Conservation (phyloP, 2,888 invertebrate genomes). For the Morinoia aosen region DNA sequence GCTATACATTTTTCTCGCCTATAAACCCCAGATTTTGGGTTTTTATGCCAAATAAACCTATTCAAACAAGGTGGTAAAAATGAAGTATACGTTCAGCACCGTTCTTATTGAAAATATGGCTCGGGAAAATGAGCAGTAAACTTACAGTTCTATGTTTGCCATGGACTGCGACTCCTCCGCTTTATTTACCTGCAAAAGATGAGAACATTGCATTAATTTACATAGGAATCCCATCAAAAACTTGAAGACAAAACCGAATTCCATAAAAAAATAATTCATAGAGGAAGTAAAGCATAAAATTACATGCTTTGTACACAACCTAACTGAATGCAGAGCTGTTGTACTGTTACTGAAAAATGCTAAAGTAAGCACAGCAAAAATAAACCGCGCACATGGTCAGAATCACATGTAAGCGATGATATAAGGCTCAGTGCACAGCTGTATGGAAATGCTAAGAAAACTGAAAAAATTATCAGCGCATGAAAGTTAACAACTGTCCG, state of each 20-base stretch:
- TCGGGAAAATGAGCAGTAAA: not conserved
- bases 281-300: not conserved
- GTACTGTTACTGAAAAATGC: not conserved
- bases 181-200: not conserved
- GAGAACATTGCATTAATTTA: not conserved
- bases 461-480: not conserved
- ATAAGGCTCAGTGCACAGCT: not conserved
- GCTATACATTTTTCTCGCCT: not conserved
- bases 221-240: not conserved
- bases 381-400: not conserved
- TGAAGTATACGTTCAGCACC: not conserved
- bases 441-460: not conserved
- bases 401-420: not conserved
- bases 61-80: not conserved
- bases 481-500: too few species aligned
- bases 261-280: not conserved
- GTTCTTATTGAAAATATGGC: too few species aligned
- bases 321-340: not conserved
- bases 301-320: not conserved
- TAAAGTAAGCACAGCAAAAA: not conserved
- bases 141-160: not conserved
- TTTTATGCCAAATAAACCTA: not conserved
- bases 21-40: not conserved
- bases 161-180: not conserved
- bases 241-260: not conserved